These are phyloP conservation scores for Graphium colonna DNA, from an alignment of 2,888 invertebrate species.

Conservation along the genomic window DNA sequence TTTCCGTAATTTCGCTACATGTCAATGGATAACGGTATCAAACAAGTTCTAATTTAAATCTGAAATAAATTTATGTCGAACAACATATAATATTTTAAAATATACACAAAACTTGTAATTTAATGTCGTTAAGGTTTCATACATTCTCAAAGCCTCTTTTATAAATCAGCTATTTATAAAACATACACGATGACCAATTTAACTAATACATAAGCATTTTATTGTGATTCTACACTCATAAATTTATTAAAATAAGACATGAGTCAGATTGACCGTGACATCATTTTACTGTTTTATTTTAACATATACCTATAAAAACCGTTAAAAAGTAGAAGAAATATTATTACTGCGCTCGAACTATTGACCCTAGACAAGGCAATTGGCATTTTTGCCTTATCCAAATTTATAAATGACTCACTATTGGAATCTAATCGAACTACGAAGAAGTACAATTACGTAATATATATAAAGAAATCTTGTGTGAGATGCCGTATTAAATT, in stretches of 20 bases:
- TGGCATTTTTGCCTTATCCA: constrained; percentile 28
- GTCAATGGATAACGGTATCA: not conserved
- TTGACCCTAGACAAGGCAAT: constrained; percentile 64
- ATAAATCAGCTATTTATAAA: not conserved
- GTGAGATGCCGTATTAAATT: not conserved
- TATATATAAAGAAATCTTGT: not conserved
- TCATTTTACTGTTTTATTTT: constrained; percentile 67
- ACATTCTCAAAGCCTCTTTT: not conserved
- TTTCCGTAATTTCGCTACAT: not conserved
- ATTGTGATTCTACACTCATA: constrained; percentile 43
- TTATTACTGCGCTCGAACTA: constrained; percentile 69
- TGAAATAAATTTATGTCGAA: not conserved
- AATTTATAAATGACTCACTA: constrained; percentile 55
- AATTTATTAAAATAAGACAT: constrained; percentile 54
- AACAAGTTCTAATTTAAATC: not conserved
- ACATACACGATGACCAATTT: constrained; percentile 28
- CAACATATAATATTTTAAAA: not conserved
- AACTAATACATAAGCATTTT: constrained; percentile 43
- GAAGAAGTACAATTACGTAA: not conserved
- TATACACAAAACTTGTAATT: not conserved
- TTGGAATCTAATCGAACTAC: constrained; percentile 28
- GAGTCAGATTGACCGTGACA: constrained; percentile 67
- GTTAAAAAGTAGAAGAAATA: constrained; percentile 68
- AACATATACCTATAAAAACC: constrained; percentile 44
- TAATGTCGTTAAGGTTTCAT: not conserved